phyloP scores from a whole-genome alignment of 2,797 vertebrate species.

The Sebastes dallii region DNA sequence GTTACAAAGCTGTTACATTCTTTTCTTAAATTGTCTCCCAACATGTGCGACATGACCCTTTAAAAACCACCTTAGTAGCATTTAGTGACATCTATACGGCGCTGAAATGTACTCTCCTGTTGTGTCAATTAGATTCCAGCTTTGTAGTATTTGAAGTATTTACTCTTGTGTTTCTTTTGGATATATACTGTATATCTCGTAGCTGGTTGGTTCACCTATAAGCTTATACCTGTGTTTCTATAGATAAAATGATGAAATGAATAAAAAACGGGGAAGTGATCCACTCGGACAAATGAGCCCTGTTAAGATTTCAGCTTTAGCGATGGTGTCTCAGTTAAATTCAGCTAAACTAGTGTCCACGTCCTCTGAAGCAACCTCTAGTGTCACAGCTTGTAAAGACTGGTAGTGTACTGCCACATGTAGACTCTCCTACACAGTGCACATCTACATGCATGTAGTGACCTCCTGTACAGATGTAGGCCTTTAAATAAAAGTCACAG shows the following conservation, averaged over 20 bases:
- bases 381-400: constrained; percentile 63
- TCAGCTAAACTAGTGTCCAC: constrained; percentile 27
- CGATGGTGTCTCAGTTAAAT: neutral
- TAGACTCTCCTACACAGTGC: constrained; percentile 14
- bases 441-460: constrained; percentile 38
- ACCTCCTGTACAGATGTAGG: constrained; percentile 19
- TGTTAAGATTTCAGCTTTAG: constrained; percentile 1
- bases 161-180: too few species aligned
- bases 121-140: neutral
- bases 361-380: constrained; percentile 17
- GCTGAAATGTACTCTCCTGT: neutral
- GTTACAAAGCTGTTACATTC: neutral
- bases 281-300: neutral
- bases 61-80: neutral
- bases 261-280: neutral
- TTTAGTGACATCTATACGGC: neutral
- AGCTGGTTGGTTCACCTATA: neutral
- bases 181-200: neutral
- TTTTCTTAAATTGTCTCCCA: neutral
- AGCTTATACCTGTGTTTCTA: neutral
- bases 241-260: fast-evolving
- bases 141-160: too few species aligned
- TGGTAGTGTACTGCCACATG: constrained; percentile 37
- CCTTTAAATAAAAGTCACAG: constrained; percentile 35
- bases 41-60: neutral